These are phyloP conservation scores for Acanthochromis polyacanthus DNA, from an alignment of 2,113 vertebrate genomes.

Conservation along the genomic window DNA sequence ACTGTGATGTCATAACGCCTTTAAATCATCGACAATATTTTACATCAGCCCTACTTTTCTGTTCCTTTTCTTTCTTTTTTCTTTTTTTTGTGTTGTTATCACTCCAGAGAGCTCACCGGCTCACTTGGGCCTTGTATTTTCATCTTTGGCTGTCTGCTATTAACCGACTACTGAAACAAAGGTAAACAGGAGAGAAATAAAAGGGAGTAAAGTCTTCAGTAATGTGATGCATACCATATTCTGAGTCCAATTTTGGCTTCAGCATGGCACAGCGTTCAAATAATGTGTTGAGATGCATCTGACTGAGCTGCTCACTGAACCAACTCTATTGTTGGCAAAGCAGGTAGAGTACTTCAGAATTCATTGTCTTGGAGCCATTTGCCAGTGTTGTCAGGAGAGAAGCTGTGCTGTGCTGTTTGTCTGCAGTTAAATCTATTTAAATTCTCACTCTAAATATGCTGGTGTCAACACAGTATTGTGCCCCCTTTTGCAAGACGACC, in stretches of 20 bases:
- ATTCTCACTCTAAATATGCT: slow-evolving; percentile 45
- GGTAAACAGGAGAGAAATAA: slow-evolving; percentile 40
- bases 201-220: slow-evolving; percentile 1
- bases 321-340: slow-evolving; percentile 43
- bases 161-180: slow-evolving; percentile 40
- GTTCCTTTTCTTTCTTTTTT: slow-evolving; percentile 26
- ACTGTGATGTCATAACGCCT: slow-evolving; percentile 65
- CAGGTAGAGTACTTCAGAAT: slow-evolving; percentile 57
- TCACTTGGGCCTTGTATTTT: slow-evolving; percentile 12
- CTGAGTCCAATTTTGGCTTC: slow-evolving; percentile 34
- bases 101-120: slow-evolving; percentile 32
- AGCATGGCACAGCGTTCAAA: slow-evolving; percentile 49
- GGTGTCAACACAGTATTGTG: slow-evolving; percentile 27
- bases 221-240: slow-evolving; percentile 49
- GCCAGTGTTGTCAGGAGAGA: slow-evolving; percentile 13
- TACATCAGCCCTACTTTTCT: slow-evolving; percentile 44
- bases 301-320: slow-evolving; percentile 56
- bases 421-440: slow-evolving; percentile 38
- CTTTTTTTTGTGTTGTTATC: slow-evolving; percentile 12
- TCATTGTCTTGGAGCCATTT: slow-evolving; percentile 23
- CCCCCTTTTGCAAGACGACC: slow-evolving; percentile 40
- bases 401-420: slow-evolving; percentile 13
- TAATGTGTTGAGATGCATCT: slow-evolving; percentile 50
- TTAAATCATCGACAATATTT: slow-evolving; percentile 44
- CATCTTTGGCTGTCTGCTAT: slow-evolving; percentile 13